Percentiles rank a stretch among this genome's conserved stretches.
These are phyloP conservation scores for Euleptes europaea DNA, from an alignment of 2,113 vertebrate species.

Conservation along the genomic window DNA sequence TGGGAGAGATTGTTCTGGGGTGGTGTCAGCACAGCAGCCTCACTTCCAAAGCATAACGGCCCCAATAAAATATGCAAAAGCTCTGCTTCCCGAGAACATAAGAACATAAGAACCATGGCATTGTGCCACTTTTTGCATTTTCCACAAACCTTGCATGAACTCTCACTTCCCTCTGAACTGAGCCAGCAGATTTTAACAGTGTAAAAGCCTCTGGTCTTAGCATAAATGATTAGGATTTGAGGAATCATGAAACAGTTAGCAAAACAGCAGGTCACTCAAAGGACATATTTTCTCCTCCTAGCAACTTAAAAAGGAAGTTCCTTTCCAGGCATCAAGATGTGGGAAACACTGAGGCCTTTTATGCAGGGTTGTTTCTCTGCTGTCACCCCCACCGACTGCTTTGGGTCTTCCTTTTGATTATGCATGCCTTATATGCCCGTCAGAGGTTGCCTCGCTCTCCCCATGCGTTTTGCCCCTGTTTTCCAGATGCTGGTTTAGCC, in stretches of 20 bases:
- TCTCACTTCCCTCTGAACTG: neutral
- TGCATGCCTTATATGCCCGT: no score
- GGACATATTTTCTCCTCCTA: neutral
- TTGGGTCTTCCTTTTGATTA: no score
- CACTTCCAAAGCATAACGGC: neutral
- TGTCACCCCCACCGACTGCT: no score
- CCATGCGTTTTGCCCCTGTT: no score
- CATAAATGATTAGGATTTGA: neutral
- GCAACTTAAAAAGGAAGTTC: neutral
- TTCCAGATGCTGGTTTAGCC: no score
- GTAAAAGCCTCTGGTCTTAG: neutral
- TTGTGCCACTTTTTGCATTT: neutral
- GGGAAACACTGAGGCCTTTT: no score
- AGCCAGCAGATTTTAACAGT: neutral
- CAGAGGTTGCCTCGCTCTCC: no score
- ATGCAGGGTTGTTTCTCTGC: no score
- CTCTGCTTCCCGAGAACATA: neutral
- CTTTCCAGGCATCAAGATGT: neutral
- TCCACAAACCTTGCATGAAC: neutral
- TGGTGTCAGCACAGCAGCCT: neutral
- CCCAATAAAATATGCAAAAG: neutral
- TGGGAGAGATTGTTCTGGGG: neutral
- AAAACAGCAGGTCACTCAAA: neutral
- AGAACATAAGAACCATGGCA: no score
- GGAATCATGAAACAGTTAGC: neutral